phyloP scores from a whole-genome alignment of 1,140 invertebrate genomes.

The Penaeus vannamei region DNA sequence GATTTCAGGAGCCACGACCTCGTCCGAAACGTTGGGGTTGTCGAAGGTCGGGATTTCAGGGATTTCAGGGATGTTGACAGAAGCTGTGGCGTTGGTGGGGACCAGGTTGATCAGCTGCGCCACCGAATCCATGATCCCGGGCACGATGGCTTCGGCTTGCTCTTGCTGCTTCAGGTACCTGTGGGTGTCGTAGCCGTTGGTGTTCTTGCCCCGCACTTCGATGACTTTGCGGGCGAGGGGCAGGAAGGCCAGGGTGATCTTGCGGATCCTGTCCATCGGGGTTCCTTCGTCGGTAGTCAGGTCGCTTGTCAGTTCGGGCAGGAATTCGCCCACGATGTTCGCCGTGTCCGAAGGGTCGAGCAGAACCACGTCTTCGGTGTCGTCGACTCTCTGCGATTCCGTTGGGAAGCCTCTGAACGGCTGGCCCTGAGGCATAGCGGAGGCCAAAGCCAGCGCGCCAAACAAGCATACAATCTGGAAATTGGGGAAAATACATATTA shows the following conservation, averaged over 20 bases:
- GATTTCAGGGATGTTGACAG: not conserved
- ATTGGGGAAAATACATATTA: too few relatives aligned
- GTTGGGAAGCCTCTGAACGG: not conserved
- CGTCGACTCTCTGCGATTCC: not conserved
- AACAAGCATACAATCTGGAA: too few relatives aligned
- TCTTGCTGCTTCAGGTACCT: not conserved
- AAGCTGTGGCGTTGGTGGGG: not conserved
- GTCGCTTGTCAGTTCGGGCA: not conserved
- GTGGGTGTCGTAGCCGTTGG: not conserved
- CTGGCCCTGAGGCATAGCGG: too few relatives aligned
- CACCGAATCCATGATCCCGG: not conserved
- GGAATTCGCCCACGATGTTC: not conserved
- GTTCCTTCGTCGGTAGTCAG: not conserved
- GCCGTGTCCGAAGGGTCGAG: not conserved
- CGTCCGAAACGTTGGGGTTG: not conserved
- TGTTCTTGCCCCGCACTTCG: not conserved
- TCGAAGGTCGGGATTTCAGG: not conserved
- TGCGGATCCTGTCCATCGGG: not conserved
- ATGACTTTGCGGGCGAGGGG: not conserved
- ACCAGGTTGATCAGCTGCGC: not conserved
- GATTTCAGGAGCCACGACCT: not conserved
- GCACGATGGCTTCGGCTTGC: not conserved
- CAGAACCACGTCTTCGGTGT: not conserved
- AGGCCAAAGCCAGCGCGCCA: too few relatives aligned
- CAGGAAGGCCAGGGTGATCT: conserved; percentile 2